Base-by-base conservation (phyloP, 2,797 vertebrate species). In the Pseudochirops corinnae region DNA sequence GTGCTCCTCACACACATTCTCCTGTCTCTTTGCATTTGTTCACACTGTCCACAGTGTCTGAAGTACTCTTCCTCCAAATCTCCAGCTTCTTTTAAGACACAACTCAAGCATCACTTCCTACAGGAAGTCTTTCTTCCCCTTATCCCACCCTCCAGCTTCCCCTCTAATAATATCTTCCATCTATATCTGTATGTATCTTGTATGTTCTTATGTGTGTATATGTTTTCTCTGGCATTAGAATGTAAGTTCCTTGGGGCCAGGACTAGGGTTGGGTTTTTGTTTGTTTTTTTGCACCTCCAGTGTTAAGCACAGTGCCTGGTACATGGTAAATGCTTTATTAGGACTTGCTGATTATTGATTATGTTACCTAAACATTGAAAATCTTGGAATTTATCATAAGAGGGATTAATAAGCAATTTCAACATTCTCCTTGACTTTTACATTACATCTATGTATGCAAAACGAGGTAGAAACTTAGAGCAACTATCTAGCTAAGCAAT, bases 401-500 rank as follows among this genome's bases (percentile, higher is more conserved):
- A 67, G 91, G 92, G 93, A 55, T 12, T 87, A 90, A 29, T 33
- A 82, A 52, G 50, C 56, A 24, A 62, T 90, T 55, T 95, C 55
- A 92, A 58, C 91, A 96, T 91, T 95, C 87, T 97, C 60, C 5
- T 46, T 82, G 96, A 31, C 58, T 93, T 82, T 87, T 93, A 91
- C 94, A 57, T 1, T 92, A n/a, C 7, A 1, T 57, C 95, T 55
- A 67, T 53, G 67, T 92, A 95, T 92, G 14, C 92, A 94, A 94
- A 90, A 24, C 94, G 52, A 92, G 90, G 92, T 96, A 6, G 18
- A 82, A 82, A 93, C 90, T 94, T 95, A 58, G 60, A 95, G 56
- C 58, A 95, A 96, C 93, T 95, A 90, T 95, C 93, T 55, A 93
- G 96, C 52, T 92, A 92, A 94, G 39, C 94, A 95, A 90, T 1